Evolutionary conservation across 2,888 invertebrate species (phyloP).

Genomic region (Galeopsomyia nigrocyanea): DNA sequence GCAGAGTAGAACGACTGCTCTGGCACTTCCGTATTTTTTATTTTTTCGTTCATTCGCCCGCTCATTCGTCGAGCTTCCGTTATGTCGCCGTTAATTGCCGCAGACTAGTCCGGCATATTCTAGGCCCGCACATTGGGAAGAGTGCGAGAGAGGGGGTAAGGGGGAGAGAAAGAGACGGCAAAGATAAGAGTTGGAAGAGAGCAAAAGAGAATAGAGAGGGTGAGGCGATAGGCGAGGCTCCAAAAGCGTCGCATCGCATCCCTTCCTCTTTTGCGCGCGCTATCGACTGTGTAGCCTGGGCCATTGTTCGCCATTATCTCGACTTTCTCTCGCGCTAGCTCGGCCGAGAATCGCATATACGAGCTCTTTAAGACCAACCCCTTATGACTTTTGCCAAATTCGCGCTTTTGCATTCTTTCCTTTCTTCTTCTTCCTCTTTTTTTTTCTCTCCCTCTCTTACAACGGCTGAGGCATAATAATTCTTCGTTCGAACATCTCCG

Average conservation of each 20-base stretch:
- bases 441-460: constrained; percentile 1
- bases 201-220: constrained; percentile 8
- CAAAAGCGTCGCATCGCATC: constrained; percentile 34
- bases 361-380: not conserved
- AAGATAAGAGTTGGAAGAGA: constrained; percentile 2
- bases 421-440: not conserved
- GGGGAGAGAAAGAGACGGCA: constrained; percentile 4
- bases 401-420: constrained; percentile 8
- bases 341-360: constrained; percentile 29
- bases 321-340: not conserved
- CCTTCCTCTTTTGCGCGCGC: not conserved
- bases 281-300: constrained; percentile 22
- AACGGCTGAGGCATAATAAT: not conserved
- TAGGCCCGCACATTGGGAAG: not conserved
- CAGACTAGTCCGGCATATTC: constrained; percentile 25
- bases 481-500: too few relatives aligned
- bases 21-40: not conserved
- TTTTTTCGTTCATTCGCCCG: not conserved
- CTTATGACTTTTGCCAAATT: constrained; percentile 20
- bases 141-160: constrained; percentile 1
- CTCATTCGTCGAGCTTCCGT: constrained; percentile 1
- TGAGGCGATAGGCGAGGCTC: constrained; percentile 36
- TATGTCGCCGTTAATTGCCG: constrained; percentile 16
- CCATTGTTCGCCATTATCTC: constrained; percentile 43
- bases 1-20: not conserved